Percentiles rank a stretch among this genome's conserved stretches.
Conservation (phyloP, 1,140 invertebrate genomes). For the Rhyacophila brunnea region DNA sequence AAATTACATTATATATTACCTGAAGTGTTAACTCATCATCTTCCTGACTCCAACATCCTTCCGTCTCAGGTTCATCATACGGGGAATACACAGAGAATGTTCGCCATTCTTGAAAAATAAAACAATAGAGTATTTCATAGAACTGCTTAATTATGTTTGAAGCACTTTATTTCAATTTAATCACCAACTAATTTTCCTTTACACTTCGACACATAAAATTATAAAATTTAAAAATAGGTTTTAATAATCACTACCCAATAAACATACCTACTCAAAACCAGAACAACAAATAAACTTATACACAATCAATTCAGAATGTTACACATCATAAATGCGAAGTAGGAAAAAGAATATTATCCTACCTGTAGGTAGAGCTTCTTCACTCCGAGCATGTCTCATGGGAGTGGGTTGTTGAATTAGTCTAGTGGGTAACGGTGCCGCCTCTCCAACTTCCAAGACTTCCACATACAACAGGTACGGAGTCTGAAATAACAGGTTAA, state of each 20-base stretch:
- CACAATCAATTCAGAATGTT: no score
- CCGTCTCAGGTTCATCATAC: conserved; percentile 44
- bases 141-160: no score
- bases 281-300: no score
- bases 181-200: no score
- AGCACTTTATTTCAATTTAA: no score
- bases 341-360: not conserved
- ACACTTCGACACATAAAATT: no score
- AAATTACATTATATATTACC: conserved; percentile 16
- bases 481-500: conserved; percentile 66
- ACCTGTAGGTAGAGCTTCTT: conserved; percentile 76
- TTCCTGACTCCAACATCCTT: conserved; percentile 83
- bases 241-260: no score
- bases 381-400: conserved; percentile 81
- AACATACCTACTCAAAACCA: no score
- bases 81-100: conserved; percentile 45
- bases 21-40: conserved; percentile 82
- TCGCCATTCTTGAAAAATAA: conserved; percentile 41
- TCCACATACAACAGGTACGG: conserved; percentile 98
- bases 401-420: conserved; percentile 49
- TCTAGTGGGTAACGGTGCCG: conserved; percentile 51
- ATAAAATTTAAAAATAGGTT: no score
- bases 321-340: no score
- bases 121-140: not conserved
- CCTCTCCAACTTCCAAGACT: conserved; percentile 88